Evolutionary conservation across 2,888 invertebrate species (phyloP).

Genomic region (Cheiracanthium punctorium): DNA sequence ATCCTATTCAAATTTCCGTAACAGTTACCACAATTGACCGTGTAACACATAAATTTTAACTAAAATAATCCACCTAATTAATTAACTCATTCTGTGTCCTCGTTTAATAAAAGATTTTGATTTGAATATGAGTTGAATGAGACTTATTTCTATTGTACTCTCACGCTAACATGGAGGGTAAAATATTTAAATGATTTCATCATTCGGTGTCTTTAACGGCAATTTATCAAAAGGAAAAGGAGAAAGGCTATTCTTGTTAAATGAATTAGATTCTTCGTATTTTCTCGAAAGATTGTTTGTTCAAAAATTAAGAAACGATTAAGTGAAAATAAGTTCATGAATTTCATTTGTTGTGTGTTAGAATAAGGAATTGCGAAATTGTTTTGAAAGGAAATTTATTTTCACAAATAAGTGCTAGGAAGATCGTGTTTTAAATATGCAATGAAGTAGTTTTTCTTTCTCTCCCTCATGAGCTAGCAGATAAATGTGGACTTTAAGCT

Average conservation of each 20-base stretch:
- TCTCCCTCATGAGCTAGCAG: no score
- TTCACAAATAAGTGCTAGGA: no score
- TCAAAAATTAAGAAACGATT: constrained; percentile 1
- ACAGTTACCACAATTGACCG: neutral
- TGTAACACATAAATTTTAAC: neutral
- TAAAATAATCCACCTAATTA: neutral
- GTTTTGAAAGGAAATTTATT: no score
- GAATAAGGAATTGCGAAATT: no score
- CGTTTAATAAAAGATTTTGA: constrained; percentile 13
- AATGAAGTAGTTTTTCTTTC: no score
- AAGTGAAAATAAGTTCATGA: neutral
- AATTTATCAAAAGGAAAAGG: constrained; percentile 6
- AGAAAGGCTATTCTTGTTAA: neutral
- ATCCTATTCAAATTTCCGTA: neutral
- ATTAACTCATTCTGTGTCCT: neutral
- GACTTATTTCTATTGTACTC: constrained; percentile 13
- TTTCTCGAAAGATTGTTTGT: constrained; percentile 1
- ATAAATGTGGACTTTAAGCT: no score
- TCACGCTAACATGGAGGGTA: constrained; percentile 12
- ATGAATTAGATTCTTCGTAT: neutral
- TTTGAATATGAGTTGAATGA: constrained; percentile 2
- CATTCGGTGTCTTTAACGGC: constrained; percentile 3
- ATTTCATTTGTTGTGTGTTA: neutral
- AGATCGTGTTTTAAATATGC: no score
- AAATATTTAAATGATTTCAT: constrained; percentile 12